Evolutionary conservation across 2,888 invertebrate species (phyloP).

Genomic region (Brachypalpus laphriformis): DNA sequence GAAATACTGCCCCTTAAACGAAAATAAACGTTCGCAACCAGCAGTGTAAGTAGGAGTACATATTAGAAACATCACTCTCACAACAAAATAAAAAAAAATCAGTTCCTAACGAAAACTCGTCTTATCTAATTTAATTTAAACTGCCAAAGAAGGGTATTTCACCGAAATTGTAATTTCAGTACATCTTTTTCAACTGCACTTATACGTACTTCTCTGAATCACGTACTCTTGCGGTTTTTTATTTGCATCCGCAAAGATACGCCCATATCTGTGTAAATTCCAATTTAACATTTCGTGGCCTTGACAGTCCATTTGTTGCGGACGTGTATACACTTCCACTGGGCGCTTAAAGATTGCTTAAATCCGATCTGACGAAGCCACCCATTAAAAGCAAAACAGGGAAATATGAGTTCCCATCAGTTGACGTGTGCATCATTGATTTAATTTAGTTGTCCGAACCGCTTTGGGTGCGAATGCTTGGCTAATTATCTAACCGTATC

Average conservation of each 20-base stretch:
- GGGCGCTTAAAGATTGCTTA: constrained; percentile 13
- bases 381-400: neutral
- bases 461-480: constrained; percentile 43
- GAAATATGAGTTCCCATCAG: neutral
- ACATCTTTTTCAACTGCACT: neutral
- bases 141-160: neutral
- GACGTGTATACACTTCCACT: neutral
- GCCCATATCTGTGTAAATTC: neutral
- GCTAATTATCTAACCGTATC: constrained; percentile 67
- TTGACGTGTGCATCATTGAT: constrained; percentile 52
- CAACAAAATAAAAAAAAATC: too few species aligned
- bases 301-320: constrained; percentile 11
- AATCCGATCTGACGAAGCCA: neutral
- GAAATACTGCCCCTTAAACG: too few species aligned
- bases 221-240: neutral
- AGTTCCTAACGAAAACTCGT: too few species aligned
- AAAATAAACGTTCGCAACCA: too few species aligned
- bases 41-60: too few species aligned
- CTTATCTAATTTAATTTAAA: too few species aligned
- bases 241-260: constrained; percentile 1
- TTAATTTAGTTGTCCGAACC: constrained; percentile 52
- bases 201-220: neutral
- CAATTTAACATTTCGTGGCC: constrained; percentile 33
- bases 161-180: neutral
- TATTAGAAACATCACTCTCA: too few species aligned